A percentile compares a stretch with the other conserved stretches of the same genome.
phyloP scores from a whole-genome alignment of 2,797 vertebrate genomes.

The Epinephelus awoara region DNA sequence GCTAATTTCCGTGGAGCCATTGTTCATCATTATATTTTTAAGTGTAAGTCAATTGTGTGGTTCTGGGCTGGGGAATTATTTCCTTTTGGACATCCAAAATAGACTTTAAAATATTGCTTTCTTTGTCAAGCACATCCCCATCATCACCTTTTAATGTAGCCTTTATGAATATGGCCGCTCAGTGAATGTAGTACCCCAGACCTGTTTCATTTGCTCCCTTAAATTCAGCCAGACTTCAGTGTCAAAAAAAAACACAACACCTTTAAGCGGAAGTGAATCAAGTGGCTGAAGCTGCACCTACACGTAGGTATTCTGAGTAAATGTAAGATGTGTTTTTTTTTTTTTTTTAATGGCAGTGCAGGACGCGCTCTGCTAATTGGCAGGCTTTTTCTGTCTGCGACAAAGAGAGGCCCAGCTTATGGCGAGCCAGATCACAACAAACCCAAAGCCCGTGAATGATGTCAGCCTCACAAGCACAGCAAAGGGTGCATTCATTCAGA shows the following conservation, averaged over 20 bases:
- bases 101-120: constrained; percentile 23
- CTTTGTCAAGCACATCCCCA: constrained; percentile 28
- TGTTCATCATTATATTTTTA: constrained; percentile 16
- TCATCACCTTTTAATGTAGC: constrained; percentile 43
- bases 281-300: constrained; percentile 48
- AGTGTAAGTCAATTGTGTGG: neutral
- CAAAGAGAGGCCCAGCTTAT: constrained; percentile 79
- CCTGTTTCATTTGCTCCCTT: constrained; percentile 22
- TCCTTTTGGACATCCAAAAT: constrained; percentile 28
- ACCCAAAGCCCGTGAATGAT: constrained; percentile 76
- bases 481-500: constrained; percentile 64
- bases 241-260: neutral
- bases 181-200: constrained; percentile 65
- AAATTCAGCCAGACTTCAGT: constrained; percentile 16
- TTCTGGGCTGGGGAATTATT: constrained; percentile 9
- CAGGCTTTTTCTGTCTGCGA: constrained; percentile 65
- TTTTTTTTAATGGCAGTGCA: constrained; percentile 55
- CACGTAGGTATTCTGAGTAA: constrained; percentile 39
- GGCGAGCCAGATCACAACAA: constrained; percentile 78
- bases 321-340: constrained; percentile 39
- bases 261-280: constrained; percentile 21
- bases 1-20: constrained; percentile 6
- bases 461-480: constrained; percentile 70
- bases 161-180: constrained; percentile 56
- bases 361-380: constrained; percentile 76